These are phyloP conservation scores for Melinopterus prodromus DNA, from an alignment of 2,888 invertebrate species.

Conservation along the genomic window DNA sequence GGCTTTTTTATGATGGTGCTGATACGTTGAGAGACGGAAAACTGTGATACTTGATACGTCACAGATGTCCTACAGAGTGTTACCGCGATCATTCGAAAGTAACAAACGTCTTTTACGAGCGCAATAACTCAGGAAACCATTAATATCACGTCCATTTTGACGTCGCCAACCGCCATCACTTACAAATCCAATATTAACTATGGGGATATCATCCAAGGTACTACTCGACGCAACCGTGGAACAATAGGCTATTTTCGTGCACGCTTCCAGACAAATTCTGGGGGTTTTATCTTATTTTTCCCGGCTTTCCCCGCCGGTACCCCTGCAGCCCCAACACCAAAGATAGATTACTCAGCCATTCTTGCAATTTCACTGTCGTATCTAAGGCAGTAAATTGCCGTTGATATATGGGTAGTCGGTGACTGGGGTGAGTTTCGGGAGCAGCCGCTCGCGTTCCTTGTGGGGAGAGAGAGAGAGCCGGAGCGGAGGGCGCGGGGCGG, in stretches of 20 bases:
- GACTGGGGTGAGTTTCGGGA: conserved; percentile 50
- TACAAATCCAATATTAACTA: background rate
- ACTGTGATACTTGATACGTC: background rate
- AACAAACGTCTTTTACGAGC: background rate
- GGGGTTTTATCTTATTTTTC: conserved; percentile 62
- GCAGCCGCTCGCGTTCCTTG: conserved; percentile 36
- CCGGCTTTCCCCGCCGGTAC: conserved; percentile 47
- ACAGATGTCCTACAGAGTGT: background rate
- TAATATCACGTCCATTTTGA: background rate
- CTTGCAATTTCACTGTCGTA: conserved; percentile 94
- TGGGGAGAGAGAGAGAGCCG: background rate
- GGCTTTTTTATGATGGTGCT: no score
- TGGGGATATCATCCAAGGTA: background rate
- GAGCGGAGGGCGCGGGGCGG: conserved; percentile 48
- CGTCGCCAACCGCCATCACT: background rate
- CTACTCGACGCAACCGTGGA: background rate
- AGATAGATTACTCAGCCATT: conserved; percentile 92
- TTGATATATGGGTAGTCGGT: conserved; percentile 78
- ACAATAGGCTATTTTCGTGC: background rate
- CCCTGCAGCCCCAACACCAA: conserved; percentile 67
- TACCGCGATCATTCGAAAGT: background rate
- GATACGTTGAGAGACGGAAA: no score
- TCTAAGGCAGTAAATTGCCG: conserved; percentile 86
- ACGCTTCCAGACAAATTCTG: conserved; percentile 56
- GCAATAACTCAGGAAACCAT: background rate